phyloP scores from a whole-genome alignment of 2,797 vertebrate genomes.

The Eurystomus glaucurus region DNA sequence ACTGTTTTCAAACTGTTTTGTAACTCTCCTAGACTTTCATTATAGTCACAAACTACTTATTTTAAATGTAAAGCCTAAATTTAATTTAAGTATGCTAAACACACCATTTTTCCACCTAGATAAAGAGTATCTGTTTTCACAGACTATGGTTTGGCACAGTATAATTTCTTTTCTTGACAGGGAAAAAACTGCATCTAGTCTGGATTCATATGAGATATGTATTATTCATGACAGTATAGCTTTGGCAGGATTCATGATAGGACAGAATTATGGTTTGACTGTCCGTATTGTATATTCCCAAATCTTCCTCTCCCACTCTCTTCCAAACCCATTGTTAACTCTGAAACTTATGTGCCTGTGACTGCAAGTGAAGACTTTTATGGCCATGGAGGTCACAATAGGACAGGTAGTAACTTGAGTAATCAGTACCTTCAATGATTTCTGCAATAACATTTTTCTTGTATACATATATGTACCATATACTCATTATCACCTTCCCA shows the following conservation, averaged over 20 bases:
- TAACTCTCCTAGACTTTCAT: not conserved
- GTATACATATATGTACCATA: not conserved
- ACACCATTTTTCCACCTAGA: not conserved
- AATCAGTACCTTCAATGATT: not conserved
- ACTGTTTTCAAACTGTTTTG: not conserved
- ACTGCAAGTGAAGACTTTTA: not conserved
- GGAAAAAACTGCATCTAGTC: not conserved
- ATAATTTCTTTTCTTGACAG: not conserved
- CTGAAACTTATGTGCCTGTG: not conserved
- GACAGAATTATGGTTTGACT: not conserved
- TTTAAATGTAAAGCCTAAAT: not conserved
- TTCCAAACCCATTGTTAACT: not conserved
- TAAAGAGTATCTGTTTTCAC: not conserved
- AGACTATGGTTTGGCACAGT: not conserved
- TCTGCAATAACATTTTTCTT: not conserved
- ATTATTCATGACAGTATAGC: not conserved
- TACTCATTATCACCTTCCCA: not conserved
- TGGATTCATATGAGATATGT: not conserved
- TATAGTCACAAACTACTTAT: not conserved
- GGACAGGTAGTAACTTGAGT: not conserved
- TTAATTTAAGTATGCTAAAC: not conserved
- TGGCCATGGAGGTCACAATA: not conserved
- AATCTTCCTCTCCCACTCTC: not conserved
- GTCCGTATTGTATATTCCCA: not conserved
- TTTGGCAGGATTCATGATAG: not conserved